A percentile compares a stretch with the other conserved stretches of the same genome.
Conservation (phyloP, 2,113 vertebrate genomes). For the Leiothrix lutea region DNA sequence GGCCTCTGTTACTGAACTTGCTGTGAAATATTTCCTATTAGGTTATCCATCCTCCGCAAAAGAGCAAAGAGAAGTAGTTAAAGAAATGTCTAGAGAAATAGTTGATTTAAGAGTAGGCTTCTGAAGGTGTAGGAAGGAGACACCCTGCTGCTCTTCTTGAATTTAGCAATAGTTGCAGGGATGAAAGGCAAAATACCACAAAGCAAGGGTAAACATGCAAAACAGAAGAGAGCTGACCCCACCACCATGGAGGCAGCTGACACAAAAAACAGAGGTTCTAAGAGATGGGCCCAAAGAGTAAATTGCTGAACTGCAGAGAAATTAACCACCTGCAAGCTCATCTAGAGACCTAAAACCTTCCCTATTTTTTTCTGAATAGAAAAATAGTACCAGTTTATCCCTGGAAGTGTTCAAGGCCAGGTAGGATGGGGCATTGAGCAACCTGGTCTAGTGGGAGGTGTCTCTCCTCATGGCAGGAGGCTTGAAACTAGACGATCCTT, state of each 20-base stretch:
- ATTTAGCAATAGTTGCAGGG: background rate
- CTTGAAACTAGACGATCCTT: background rate
- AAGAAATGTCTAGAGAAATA: background rate
- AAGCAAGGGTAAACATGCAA: background rate
- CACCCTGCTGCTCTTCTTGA: background rate
- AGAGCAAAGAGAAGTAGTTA: background rate
- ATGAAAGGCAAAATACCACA: background rate
- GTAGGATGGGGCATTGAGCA: background rate
- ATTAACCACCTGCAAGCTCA: background rate
- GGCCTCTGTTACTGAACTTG: background rate
- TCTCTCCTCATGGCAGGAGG: background rate
- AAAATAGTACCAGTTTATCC: background rate
- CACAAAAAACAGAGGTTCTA: background rate
- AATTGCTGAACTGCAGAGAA: background rate
- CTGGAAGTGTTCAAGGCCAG: background rate
- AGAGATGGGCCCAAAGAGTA: background rate
- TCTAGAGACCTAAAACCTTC: background rate
- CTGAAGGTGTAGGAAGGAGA: background rate
- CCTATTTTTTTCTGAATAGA: background rate
- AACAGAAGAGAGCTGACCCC: background rate
- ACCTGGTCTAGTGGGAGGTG: background rate
- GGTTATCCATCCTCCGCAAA: background rate
- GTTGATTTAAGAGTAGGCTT: background rate
- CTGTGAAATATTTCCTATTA: background rate
- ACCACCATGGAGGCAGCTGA: background rate